Evolutionary conservation across 2,797 vertebrate species (phyloP), one percentile per base, ranked within the genome.

Genomic region (Hozukius guyotensis): DNA sequence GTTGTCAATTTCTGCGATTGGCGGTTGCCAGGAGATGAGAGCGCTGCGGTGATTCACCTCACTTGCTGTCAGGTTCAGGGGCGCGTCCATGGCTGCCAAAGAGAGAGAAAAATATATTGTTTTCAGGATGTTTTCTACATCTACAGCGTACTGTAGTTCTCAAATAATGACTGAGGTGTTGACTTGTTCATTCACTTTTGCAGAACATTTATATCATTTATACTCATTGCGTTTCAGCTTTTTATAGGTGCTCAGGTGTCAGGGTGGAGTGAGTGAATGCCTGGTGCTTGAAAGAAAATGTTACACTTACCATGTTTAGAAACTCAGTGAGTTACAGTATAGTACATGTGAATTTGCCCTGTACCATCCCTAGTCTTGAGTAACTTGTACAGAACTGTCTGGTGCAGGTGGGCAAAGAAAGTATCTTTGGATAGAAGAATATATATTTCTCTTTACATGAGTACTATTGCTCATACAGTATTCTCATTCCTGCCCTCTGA

Each of bases 1-100:
- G 93, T 99, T 99, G 92, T 99, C 98, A 0, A 98, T 97, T 72
- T 97, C 95, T 10, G 97, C 96, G 61, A 97, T 14, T 0, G 99
- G 98, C 2, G 97, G 97, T 83, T 97, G 95, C 99, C 99, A 99
- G 86, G 98, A 98, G 63, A 99, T 96, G 55, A 98, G 96, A 10
- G 97, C 97, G 0, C 99, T 99, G 75, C 96, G 97, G 56, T 98
- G 96, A 73, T 97, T 98, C 78, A 99, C 96, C 86, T 99, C 98
- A 0, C 96, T 98, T 77, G 98, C 97, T 0, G 97, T 99, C 93
- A 99, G 94, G 86, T 99, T 99, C 84, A 95, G 88, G 0, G 99
- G 98, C 0, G 97, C 95, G 81, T 99, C 98, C 96, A 99, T 95
- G 78, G 97, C 98, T 99, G 89, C 68, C 57, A 63, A 82, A 76